Evolutionary conservation across 1,140 invertebrate genomes (phyloP).

Genomic region (Drosophila malerkotliana): DNA sequence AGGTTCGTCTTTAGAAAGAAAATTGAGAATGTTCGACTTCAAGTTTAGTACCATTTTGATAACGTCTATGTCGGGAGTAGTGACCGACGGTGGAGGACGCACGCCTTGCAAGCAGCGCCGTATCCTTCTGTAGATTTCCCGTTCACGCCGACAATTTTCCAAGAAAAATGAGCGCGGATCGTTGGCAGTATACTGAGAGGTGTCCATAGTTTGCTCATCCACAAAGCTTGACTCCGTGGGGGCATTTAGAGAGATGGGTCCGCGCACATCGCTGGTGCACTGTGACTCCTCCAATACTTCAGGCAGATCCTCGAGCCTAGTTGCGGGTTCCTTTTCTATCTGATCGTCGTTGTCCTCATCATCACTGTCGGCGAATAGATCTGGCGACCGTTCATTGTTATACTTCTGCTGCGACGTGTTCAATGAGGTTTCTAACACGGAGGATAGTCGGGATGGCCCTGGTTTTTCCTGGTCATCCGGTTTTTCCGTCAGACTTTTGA

Average conservation of each 20-base stretch:
- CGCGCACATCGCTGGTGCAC: constrained; percentile 45
- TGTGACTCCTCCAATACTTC: constrained; percentile 54
- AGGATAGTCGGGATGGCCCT: constrained; percentile 20
- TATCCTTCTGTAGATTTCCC: constrained; percentile 70
- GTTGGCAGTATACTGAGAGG: constrained; percentile 34
- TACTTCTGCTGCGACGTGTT: constrained; percentile 57
- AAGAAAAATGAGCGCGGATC: constrained; percentile 62
- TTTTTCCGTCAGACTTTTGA: constrained; percentile 62
- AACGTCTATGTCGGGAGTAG: constrained; percentile 84
- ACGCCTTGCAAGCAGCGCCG: constrained; percentile 85
- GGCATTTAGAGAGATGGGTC: constrained; percentile 52
- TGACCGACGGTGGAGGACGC: constrained; percentile 87
- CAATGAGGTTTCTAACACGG: constrained; percentile 28
- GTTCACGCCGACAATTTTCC: constrained; percentile 73
- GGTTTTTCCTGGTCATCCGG: constrained; percentile 17
- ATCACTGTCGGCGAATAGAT: constrained; percentile 80
- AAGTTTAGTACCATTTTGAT: constrained; percentile 84
- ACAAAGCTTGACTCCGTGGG: constrained; percentile 73
- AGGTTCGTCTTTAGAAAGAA: constrained; percentile 27
- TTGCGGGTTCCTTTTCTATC: constrained; percentile 34
- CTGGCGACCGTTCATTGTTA: constrained; percentile 76
- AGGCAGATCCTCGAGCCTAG: constrained; percentile 50
- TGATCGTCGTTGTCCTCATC: constrained; percentile 54
- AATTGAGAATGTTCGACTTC: constrained; percentile 83
- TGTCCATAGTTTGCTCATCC: constrained; percentile 68